phyloP scores from a whole-genome alignment of 1,140 invertebrate species.

The Portunus trituberculatus region DNA sequence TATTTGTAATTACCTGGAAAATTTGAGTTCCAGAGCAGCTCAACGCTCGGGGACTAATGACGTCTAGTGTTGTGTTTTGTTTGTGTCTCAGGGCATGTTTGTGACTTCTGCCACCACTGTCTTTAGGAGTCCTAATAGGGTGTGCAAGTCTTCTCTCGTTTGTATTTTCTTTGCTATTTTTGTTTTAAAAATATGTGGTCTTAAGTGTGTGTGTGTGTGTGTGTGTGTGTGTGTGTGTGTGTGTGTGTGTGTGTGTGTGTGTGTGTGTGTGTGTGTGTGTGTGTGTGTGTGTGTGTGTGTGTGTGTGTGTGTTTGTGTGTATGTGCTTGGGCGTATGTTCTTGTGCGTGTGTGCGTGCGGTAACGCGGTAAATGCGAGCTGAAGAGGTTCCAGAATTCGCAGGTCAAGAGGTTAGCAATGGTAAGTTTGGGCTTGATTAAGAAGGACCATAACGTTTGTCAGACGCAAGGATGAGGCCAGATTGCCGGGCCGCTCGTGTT shows the following conservation, averaged over 20 bases:
- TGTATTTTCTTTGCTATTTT: too few relatives aligned
- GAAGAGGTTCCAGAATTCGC: background rate
- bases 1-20: too few relatives aligned
- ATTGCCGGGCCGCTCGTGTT: background rate
- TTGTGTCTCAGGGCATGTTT: too few relatives aligned
- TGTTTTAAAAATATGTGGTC: too few relatives aligned
- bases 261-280: constrained; percentile 41
- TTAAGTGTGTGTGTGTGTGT: too few relatives aligned
- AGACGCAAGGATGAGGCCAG: background rate
- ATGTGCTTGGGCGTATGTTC: background rate
- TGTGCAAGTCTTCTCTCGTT: too few relatives aligned
- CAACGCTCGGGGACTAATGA: too few relatives aligned
- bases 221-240: too few relatives aligned
- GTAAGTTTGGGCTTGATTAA: background rate
- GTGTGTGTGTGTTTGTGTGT: constrained; percentile 29
- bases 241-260: background rate
- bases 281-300: constrained; percentile 41
- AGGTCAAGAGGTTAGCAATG: background rate
- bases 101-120: too few relatives aligned
- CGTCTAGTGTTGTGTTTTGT: too few relatives aligned
- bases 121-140: too few relatives aligned
- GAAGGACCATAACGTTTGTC: background rate
- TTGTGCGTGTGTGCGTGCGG: background rate
- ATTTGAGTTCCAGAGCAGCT: too few relatives aligned
- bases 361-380: background rate